Evolutionary conservation across 2,113 vertebrate genomes (phyloP).

Genomic region (Halichoerus grypus): DNA sequence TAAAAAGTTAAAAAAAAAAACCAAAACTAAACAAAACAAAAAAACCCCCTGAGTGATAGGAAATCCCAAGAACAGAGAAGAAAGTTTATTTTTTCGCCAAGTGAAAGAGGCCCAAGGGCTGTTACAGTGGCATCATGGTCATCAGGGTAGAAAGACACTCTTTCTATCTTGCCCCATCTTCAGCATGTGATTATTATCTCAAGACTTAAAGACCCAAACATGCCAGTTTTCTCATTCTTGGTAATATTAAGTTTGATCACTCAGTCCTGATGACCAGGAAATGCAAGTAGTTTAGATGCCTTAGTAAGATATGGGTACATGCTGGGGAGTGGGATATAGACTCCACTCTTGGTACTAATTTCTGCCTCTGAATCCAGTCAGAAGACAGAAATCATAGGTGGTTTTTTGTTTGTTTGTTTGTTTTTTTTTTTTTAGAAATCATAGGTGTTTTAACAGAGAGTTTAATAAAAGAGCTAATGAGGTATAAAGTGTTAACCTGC

Average conservation of each 20-base stretch:
- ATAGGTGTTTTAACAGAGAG: background rate
- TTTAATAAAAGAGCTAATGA: background rate
- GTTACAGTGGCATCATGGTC: background rate
- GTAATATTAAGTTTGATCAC: background rate
- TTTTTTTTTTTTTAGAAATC: background rate
- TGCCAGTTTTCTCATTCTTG: background rate
- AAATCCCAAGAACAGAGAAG: conserved; percentile 20
- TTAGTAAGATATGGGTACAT: background rate
- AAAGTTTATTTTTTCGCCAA: background rate
- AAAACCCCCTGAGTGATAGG: background rate
- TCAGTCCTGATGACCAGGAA: background rate
- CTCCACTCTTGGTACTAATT: background rate
- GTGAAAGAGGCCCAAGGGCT: background rate
- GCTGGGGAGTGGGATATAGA: background rate
- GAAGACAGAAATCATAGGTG: background rate
- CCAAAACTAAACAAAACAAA: background rate
- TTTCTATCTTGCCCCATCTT: background rate
- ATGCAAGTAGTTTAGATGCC: background rate
- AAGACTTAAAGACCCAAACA: background rate
- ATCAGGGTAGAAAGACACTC: background rate
- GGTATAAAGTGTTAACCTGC: background rate
- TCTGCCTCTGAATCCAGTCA: background rate
- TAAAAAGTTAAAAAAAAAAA: background rate
- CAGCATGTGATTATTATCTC: background rate
- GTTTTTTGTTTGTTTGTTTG: too few species aligned